phyloP scores from a whole-genome alignment of 2,797 vertebrate species.

The Sus cebifrons region DNA sequence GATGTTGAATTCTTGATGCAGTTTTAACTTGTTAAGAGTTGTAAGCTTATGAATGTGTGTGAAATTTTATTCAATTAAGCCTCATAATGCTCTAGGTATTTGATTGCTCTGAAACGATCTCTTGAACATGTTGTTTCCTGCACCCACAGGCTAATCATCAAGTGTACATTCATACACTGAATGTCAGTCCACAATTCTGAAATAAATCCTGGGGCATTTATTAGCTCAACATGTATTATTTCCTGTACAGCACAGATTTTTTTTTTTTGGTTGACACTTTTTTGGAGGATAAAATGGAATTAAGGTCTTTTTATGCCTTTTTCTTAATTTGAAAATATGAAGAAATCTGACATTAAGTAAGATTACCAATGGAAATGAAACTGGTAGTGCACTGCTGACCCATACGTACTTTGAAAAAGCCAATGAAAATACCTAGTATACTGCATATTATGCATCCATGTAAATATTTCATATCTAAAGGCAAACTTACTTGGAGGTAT shows the following conservation, averaged over 20 bases:
- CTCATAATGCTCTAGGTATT: slow-evolving; percentile 80
- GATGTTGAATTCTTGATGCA: slow-evolving; percentile 73
- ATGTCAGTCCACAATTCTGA: slow-evolving; percentile 57
- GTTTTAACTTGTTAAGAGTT: slow-evolving; percentile 83
- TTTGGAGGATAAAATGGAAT: slow-evolving; percentile 61
- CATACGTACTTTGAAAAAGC: not conserved
- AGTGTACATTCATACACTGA: slow-evolving; percentile 81
- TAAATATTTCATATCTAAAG: slow-evolving; percentile 56
- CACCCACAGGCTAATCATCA: slow-evolving; percentile 82
- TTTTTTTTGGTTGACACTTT: slow-evolving; percentile 60
- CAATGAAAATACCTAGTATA: not conserved
- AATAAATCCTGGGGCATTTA: slow-evolving; percentile 79
- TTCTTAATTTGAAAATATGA: slow-evolving; percentile 59
- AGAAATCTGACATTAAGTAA: slow-evolving; percentile 63
- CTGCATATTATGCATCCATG: not conserved
- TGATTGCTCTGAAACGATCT: slow-evolving; percentile 83
- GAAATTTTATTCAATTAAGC: slow-evolving; percentile 84
- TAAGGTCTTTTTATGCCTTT: not conserved
- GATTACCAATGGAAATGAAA: slow-evolving; percentile 35
- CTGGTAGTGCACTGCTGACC: not conserved
- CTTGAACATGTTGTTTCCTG: slow-evolving; percentile 85
- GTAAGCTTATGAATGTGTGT: slow-evolving; percentile 73
- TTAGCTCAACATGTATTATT: slow-evolving; percentile 68
- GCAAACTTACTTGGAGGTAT: not conserved
- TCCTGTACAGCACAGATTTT: slow-evolving; percentile 50